Evolutionary conservation across 2,888 invertebrate species (phyloP), one percentile per base, ranked within the genome.

Genomic region (Linnaemya tessellans): DNA sequence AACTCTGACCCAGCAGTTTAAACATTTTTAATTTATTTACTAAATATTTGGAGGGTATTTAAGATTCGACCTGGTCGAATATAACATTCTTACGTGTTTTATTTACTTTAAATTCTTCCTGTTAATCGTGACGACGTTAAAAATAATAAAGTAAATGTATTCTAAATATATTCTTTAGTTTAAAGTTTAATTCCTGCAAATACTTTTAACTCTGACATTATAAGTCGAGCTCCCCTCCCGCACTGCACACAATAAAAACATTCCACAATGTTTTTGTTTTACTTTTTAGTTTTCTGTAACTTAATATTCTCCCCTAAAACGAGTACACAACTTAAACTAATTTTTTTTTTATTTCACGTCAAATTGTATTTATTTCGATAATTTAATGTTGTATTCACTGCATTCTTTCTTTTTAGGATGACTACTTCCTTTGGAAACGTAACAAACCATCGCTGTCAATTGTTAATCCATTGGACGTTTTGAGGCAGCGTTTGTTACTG

Each of bases 391-490:
- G 20, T 51, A 11, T 54, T 49, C 35, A 65, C 60, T 22, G 79
- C 56, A 78, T 86, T 73, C 64, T 84, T 65, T 77, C 49, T 75
- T 82, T 83, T 9, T 80, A 93, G 93, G 91, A 92, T 87, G 92
- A 92, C 86, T 93, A 92, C 87, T 92, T 93, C 71, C 93, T 94
- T 88, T 92, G 93, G 88, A 95, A 95, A 91, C 94, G 95, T 90
- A 94, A 94, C 93, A 94, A 94, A 92, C 95, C 95, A 7, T 96
- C 96, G 15, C 93, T 97, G 88, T 97, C 97, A 87, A 97, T 97
- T 93, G 96, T 96, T 89, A 97, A 97, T 93, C 96, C 97, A 0
- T 93, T 97, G 94, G 97, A 97, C 92, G 97, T 97, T 68, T 94
- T 97, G 60, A 95, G 97, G 87, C 96, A 97, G 91, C 94, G 97